phyloP scores from a whole-genome alignment of 2,113 vertebrate species.

The Esox niger region DNA sequence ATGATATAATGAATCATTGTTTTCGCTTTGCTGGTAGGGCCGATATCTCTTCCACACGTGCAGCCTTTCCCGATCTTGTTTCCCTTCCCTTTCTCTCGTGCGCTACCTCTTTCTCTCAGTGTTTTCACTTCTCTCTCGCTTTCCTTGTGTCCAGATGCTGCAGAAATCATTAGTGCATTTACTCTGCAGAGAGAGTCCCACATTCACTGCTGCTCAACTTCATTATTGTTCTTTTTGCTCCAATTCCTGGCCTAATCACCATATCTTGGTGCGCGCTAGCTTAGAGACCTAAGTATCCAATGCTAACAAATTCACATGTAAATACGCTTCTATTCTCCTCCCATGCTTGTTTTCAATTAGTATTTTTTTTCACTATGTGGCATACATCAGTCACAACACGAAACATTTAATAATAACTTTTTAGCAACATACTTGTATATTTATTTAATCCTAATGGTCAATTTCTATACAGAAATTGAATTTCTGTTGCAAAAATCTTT shows the following conservation, averaged over 20 bases:
- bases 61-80: background rate
- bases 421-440: background rate
- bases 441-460: background rate
- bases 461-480: no score
- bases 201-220: slow-evolving; percentile 19
- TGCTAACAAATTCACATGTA: background rate
- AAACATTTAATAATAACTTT: no score
- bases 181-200: slow-evolving; percentile 1
- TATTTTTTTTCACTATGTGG: background rate
- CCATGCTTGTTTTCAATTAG: background rate
- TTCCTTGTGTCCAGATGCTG: slow-evolving; percentile 2
- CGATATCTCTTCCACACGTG: background rate
- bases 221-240: slow-evolving; percentile 28
- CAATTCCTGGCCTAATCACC: slow-evolving; percentile 20
- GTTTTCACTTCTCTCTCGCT: background rate
- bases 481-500: background rate
- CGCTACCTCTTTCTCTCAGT: background rate
- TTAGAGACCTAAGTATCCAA: background rate
- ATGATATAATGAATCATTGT: no score
- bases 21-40: no score
- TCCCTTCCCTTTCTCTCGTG: background rate
- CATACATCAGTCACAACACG: background rate
- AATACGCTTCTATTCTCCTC: background rate
- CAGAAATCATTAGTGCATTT: slow-evolving; percentile 21
- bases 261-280: slow-evolving; percentile 1